Evolutionary conservation across 2,888 invertebrate genomes (phyloP).

Genomic region (Ophion obscuratus): DNA sequence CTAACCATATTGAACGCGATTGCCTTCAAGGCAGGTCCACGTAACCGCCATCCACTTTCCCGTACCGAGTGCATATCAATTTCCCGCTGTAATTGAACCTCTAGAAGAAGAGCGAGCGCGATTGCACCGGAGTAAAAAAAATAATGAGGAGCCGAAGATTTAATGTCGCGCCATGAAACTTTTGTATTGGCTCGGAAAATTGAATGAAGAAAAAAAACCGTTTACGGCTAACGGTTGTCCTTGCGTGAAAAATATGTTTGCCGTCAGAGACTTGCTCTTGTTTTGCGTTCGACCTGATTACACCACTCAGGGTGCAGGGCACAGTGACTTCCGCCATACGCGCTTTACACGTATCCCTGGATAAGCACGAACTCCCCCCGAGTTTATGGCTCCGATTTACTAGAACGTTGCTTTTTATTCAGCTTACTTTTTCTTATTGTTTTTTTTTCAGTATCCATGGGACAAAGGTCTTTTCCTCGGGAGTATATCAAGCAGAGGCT

Average conservation of each 20-base stretch:
- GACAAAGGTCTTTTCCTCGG: neutral
- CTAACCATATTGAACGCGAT: slow-evolving; percentile 34
- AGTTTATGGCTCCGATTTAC: slow-evolving; percentile 26
- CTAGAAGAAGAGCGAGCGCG: neutral
- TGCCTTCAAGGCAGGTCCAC: neutral
- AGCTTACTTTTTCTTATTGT: neutral
- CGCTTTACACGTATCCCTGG: slow-evolving; percentile 8
- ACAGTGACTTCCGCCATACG: slow-evolving; percentile 42
- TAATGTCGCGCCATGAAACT: slow-evolving; percentile 13
- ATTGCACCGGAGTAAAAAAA: neutral
- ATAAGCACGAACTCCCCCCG: slow-evolving; percentile 20
- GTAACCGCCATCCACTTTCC: neutral
- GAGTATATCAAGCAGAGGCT: slow-evolving; percentile 34
- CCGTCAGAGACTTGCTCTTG: neutral
- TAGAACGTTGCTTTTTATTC: slow-evolving; percentile 24
- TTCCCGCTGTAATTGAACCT: slow-evolving; percentile 51
- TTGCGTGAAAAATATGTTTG: neutral
- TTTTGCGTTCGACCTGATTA: slow-evolving; percentile 39
- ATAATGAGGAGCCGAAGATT: slow-evolving; percentile 1
- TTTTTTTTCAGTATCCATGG: slow-evolving; percentile 33
- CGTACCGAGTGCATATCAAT: slow-evolving; percentile 26
- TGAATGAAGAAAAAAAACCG: slow-evolving; percentile 23
- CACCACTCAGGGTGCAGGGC: neutral
- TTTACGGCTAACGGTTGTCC: slow-evolving; percentile 6
- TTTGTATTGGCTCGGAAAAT: slow-evolving; percentile 43